phyloP scores from a whole-genome alignment of 2,888 invertebrate genomes.

The Standfussiana lucernea region DNA sequence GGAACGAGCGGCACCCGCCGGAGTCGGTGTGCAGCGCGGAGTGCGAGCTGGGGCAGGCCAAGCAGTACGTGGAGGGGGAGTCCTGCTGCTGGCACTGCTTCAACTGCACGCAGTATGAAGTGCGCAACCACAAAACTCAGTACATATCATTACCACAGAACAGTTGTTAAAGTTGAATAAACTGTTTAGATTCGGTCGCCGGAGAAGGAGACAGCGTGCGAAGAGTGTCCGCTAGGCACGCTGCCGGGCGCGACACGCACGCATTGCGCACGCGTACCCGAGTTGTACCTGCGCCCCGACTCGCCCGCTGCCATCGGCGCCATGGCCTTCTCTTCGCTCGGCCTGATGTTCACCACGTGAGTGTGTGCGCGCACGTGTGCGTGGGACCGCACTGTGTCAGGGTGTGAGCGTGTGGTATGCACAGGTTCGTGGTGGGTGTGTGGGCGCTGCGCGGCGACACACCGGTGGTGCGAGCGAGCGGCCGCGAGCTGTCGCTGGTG shows the following conservation, averaged over 20 bases:
- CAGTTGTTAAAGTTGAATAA: neutral
- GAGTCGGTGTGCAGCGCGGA: conserved; percentile 97
- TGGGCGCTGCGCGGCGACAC: conserved; percentile 97
- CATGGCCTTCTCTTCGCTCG: conserved; percentile 96
- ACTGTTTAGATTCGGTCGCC: conserved; percentile 94
- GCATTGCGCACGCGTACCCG: conserved; percentile 94
- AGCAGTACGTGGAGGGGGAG: conserved; percentile 97
- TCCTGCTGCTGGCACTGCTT: conserved; percentile 98
- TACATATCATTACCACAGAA: neutral
- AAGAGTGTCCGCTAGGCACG: conserved; percentile 95
- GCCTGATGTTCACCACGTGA: conserved; percentile 94
- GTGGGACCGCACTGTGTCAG: neutral
- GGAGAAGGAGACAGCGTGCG: conserved; percentile 95
- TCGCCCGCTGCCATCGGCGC: conserved; percentile 98
- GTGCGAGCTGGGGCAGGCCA: conserved; percentile 97
- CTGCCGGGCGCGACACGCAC: conserved; percentile 94
- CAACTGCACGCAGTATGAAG: conserved; percentile 88
- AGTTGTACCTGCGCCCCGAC: conserved; percentile 94
- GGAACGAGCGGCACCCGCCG: conserved; percentile 94
- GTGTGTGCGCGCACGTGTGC: conserved; percentile 64
- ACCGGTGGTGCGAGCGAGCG: conserved; percentile 98
- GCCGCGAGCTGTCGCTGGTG: conserved; percentile 96
- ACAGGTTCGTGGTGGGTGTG: conserved; percentile 92
- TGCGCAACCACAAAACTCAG: conserved; percentile 29
- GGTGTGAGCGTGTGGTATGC: neutral